These are phyloP conservation scores for Drosophila planitibia DNA, from an alignment of 2,888 invertebrate genomes.

Conservation along the genomic window DNA sequence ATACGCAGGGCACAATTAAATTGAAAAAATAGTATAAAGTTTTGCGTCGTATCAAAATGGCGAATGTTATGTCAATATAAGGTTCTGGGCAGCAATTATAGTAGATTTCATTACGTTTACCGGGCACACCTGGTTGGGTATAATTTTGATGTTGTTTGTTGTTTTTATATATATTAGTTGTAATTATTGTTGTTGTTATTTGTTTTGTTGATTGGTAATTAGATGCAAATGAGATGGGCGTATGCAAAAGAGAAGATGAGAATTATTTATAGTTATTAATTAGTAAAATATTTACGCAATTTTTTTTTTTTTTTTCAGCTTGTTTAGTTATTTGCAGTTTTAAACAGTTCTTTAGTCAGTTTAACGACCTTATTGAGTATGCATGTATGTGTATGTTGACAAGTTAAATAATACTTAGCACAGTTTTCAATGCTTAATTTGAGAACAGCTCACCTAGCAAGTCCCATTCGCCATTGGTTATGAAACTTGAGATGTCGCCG, in stretches of 20 bases:
- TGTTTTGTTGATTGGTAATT: constrained; percentile 29
- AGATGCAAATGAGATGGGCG: constrained; percentile 46
- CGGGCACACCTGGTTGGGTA: constrained; percentile 91
- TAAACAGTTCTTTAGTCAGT: constrained; percentile 22
- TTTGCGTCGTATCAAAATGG: constrained; percentile 97
- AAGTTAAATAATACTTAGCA: constrained; percentile 2
- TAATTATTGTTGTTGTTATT: constrained; percentile 14
- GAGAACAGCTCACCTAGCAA: constrained; percentile 91
- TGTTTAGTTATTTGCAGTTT: constrained; percentile 17
- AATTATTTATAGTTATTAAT: constrained; percentile 46
- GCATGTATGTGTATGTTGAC: constrained; percentile 2
- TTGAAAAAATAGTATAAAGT: constrained; percentile 99
- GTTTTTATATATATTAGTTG: constrained; percentile 1
- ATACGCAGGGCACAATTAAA: constrained; percentile 99
- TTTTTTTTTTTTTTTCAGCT: background rate
- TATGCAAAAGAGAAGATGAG: constrained; percentile 61
- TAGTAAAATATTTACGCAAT: constrained; percentile 30
- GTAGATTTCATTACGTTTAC: constrained; percentile 96
- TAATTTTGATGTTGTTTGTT: constrained; percentile 20
- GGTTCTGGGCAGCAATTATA: constrained; percentile 99
- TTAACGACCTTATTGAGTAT: constrained; percentile 6
- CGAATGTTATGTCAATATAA: constrained; percentile 98
- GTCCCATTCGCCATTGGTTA: constrained; percentile 99
- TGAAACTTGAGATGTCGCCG: constrained; percentile 98
- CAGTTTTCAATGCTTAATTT: background rate